These are phyloP conservation scores for Chrysotoxum bicinctum DNA, from an alignment of 2,888 invertebrate species.

Conservation along the genomic window DNA sequence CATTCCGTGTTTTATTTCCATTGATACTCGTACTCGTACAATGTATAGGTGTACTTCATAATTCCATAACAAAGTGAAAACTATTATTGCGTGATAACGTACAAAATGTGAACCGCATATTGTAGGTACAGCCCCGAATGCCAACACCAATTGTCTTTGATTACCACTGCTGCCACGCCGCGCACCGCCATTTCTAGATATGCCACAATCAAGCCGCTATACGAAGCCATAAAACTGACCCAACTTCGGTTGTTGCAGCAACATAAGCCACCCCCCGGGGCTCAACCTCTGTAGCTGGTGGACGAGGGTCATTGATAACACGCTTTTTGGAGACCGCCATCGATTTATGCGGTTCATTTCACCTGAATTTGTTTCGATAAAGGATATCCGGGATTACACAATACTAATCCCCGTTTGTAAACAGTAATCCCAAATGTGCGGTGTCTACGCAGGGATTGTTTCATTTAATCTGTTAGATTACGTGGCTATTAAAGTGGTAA, in stretches of 20 bases:
- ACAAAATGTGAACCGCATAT: conserved; percentile 61
- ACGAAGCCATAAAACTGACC: conserved; percentile 19
- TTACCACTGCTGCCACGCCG: not conserved
- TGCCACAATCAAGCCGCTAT: not conserved
- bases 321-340: conserved; percentile 43
- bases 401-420: conserved; percentile 55
- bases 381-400: conserved; percentile 71
- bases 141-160: conserved; percentile 62
- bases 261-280: not conserved
- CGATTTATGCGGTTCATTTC: conserved; percentile 49
- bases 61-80: conserved; percentile 52
- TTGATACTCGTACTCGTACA: conserved; percentile 14
- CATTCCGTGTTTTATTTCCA: not conserved
- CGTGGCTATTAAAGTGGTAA: conserved; percentile 57
- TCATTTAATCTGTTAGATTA: conserved; percentile 64
- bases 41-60: conserved; percentile 24
- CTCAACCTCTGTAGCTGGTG: not conserved
- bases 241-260: not conserved
- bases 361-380: conserved; percentile 71
- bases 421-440: conserved; percentile 60
- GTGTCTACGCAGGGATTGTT: conserved; percentile 68
- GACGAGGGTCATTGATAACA: conserved; percentile 7
- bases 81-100: conserved; percentile 68
- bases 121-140: conserved; percentile 37
- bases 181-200: not conserved